Conservation (phyloP, 2,888 invertebrate species). For the Lithophane socia region DNA sequence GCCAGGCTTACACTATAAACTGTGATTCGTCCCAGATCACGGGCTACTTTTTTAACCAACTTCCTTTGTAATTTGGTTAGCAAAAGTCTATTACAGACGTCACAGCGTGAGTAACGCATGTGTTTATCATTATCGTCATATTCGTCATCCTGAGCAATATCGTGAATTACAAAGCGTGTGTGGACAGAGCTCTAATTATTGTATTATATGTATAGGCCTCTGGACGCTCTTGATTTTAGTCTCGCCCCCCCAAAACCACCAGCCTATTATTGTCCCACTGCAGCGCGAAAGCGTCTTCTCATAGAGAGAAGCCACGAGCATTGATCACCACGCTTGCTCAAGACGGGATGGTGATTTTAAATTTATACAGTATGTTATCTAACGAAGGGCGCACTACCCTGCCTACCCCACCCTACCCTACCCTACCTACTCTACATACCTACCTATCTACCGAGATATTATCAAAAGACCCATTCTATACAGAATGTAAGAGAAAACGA, state of each 20-base stretch:
- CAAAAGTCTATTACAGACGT: slow-evolving; percentile 13
- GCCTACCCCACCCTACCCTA: too few relatives aligned
- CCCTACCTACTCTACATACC: too few relatives aligned
- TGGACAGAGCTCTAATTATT: background rate
- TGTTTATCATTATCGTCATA: slow-evolving; percentile 29
- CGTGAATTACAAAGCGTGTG: background rate
- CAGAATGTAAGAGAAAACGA: too few relatives aligned
- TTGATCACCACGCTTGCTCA: too few relatives aligned
- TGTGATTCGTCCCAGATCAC: slow-evolving; percentile 47
- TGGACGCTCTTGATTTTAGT: slow-evolving; percentile 1
- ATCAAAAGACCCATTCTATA: too few relatives aligned
- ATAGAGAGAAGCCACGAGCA: too few relatives aligned
- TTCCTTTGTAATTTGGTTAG: slow-evolving; percentile 47
- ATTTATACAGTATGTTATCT: too few relatives aligned
- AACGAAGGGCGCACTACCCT: too few relatives aligned
- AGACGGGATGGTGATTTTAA: too few relatives aligned
- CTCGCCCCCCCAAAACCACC: background rate
- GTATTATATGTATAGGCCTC: background rate
- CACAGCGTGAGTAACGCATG: slow-evolving; percentile 8
- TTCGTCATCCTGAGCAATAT: background rate
- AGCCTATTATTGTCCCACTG: too few relatives aligned
- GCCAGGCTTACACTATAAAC: slow-evolving; percentile 50
- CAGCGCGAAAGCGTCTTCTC: too few relatives aligned
- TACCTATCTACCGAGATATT: too few relatives aligned
- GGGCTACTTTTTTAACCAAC: slow-evolving; percentile 38